phyloP scores from a whole-genome alignment of 2,888 invertebrate genomes.

The Latheticus oryzae region DNA sequence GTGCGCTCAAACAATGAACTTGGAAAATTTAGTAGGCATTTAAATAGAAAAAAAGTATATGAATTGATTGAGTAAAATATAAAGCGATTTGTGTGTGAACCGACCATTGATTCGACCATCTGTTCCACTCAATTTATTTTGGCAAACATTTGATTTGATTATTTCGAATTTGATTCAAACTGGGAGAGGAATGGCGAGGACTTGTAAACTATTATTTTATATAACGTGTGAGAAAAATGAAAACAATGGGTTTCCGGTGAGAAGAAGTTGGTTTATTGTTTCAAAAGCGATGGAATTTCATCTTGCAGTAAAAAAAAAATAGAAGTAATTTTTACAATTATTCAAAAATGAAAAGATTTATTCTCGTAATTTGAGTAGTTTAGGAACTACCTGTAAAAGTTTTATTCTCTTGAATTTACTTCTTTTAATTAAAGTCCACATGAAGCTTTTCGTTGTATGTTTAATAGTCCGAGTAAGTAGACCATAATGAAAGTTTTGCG shows the following conservation, averaged over 20 bases:
- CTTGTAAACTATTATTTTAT: too few species aligned
- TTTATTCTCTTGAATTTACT: constrained; percentile 15
- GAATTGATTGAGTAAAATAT: constrained; percentile 21
- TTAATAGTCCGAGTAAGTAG: constrained; percentile 17
- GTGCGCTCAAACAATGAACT: constrained; percentile 10
- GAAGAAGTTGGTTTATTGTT: too few species aligned
- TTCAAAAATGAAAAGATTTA: constrained; percentile 32
- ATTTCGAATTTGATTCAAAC: constrained; percentile 42
- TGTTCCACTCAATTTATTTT: constrained; percentile 46
- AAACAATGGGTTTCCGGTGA: too few species aligned
- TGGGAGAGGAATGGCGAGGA: too few species aligned
- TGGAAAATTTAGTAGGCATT: constrained; percentile 15
- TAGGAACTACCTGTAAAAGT: too few species aligned
- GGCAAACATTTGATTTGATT: constrained; percentile 46
- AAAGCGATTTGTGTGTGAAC: constrained; percentile 27
- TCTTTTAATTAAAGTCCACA: constrained; percentile 20
- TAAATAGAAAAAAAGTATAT: constrained; percentile 13
- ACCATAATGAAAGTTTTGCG: constrained; percentile 25
- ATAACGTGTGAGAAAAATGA: too few species aligned
- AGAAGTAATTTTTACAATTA: too few species aligned
- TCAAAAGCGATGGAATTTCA: too few species aligned
- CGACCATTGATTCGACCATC: constrained; percentile 40
- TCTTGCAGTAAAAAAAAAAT: too few species aligned
- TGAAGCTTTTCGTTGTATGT: constrained; percentile 8
- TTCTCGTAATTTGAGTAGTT: too few species aligned